Conservation (phyloP, 2,113 vertebrate genomes). For the Mesitornis unicolor region DNA sequence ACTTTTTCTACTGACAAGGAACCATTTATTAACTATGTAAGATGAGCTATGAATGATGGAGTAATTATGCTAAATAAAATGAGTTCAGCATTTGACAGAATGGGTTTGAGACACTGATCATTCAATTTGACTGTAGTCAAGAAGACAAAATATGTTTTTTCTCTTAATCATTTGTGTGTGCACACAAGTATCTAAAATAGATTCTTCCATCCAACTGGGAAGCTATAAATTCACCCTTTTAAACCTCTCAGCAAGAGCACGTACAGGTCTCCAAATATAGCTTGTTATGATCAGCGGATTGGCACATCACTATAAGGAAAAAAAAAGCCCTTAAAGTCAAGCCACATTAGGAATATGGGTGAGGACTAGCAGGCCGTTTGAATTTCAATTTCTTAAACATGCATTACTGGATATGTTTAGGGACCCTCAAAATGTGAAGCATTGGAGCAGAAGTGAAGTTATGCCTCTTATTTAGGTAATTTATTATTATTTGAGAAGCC, state of each 20-base stretch:
- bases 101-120: background rate
- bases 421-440: background rate
- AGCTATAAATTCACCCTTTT: constrained; percentile 19
- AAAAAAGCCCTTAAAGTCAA: background rate
- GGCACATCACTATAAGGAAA: background rate
- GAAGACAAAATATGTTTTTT: background rate
- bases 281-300: constrained; percentile 20
- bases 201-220: constrained; percentile 1
- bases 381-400: background rate
- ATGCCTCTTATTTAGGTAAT: constrained; percentile 25
- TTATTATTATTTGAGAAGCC: constrained; percentile 49
- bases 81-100: background rate
- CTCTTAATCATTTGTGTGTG: constrained; percentile 3
- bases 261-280: constrained; percentile 21
- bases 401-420: background rate
- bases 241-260: background rate
- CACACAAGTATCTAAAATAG: constrained; percentile 2
- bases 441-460: background rate
- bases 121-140: background rate
- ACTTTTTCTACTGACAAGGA: background rate
- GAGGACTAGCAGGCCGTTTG: background rate
- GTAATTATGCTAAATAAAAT: background rate
- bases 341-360: background rate
- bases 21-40: background rate
- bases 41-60: background rate